Conservation (phyloP, 2,888 invertebrate species). For the Sinotaia quadrata region DNA sequence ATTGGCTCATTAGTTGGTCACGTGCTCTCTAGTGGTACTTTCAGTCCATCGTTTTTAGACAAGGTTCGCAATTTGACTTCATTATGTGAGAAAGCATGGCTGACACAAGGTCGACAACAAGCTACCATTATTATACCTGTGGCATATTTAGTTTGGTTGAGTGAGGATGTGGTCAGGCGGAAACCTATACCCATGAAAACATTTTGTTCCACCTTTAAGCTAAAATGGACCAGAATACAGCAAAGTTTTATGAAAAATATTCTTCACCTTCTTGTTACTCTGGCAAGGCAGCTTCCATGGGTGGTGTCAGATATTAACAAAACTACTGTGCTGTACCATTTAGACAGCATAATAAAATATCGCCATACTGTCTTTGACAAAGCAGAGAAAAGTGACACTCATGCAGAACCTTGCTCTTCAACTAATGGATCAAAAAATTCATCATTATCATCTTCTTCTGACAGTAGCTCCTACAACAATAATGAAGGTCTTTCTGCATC, state of each 20-base stretch:
- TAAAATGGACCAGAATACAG: neutral
- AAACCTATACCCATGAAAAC: neutral
- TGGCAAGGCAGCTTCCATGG: constrained; percentile 13
- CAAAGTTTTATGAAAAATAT: too few species aligned
- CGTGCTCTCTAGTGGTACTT: neutral
- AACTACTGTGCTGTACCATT: constrained; percentile 8
- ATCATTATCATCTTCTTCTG: neutral
- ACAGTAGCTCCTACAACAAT: neutral
- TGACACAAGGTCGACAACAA: constrained; percentile 17
- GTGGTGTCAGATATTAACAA: neutral
- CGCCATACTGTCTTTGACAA: constrained; percentile 8
- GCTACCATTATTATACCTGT: neutral
- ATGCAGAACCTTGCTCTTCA: neutral
- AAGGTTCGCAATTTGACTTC: constrained; percentile 5
- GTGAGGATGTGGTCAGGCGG: constrained; percentile 1
- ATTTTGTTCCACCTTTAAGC: constrained; percentile 1
- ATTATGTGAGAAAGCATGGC: constrained; percentile 16
- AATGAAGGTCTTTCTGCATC: neutral
- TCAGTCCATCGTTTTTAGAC: neutral
- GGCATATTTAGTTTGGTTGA: constrained; percentile 18
- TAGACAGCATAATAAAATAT: constrained; percentile 19
- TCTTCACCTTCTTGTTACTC: constrained; percentile 8
- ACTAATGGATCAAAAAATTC: neutral
- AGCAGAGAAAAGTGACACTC: neutral
- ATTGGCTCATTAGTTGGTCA: neutral